Base-by-base conservation (phyloP, 2,888 invertebrate species). In the Torymus tubicola region DNA sequence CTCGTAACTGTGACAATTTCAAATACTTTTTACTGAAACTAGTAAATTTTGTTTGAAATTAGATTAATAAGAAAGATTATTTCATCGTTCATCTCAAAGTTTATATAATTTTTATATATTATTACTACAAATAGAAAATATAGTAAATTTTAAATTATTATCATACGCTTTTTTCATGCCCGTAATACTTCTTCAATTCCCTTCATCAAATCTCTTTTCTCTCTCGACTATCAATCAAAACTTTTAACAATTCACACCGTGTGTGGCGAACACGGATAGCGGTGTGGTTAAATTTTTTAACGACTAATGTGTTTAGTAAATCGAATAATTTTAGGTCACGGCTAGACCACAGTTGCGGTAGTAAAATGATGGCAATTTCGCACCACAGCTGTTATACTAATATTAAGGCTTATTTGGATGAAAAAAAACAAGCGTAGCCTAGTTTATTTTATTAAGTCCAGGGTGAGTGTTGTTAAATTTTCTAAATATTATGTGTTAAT, bases 291-390 rank as follows among this genome's bases (percentile, higher is more conserved):
- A 31, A 8, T 31, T 31, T 31, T 31, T 31, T 31, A 31, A 31
- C 31, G 31, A 31, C 5, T 31, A 31, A n/a, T 8, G 8, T 31
- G 31, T 53, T 52, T 70, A 50, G 13, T 13, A 74, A 74, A 65
- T 57, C 21, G 74, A 65, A 65, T 67, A 24, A 74, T 58, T 18
- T 24, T 58, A 60, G 67, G 67, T 67, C 74, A 67, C 18, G 74
- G 24, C 14, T 67, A 16, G 58, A 52, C 67, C 65, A 13, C 74
- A 67, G 13, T 21, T 18, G 65, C n/a, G 58, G 65, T 58, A 5
- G 14, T 53, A 13, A 65, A 74, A 65, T 50, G n/a, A 61, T 18
- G 24, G 65, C 21, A 31, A 64, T 73, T 73, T 64, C 31, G 31
- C 42, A 31, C 5, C 16, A 8, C 60, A 31, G 31, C 31, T 31